Conservation (phyloP, 2,888 invertebrate genomes). For the Leucozona laternaria region DNA sequence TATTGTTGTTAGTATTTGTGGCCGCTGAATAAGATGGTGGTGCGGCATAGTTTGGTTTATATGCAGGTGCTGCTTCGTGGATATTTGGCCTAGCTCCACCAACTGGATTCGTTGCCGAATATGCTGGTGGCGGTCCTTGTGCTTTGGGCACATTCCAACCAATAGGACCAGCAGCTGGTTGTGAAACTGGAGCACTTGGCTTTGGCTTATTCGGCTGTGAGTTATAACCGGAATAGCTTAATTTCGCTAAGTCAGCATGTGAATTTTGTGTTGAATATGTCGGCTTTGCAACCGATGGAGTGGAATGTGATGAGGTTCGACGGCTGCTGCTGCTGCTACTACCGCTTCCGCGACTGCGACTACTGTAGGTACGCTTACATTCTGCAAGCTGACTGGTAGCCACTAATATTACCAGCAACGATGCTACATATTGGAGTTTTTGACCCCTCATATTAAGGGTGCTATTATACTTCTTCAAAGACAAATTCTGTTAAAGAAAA, state of each 20-base stretch:
- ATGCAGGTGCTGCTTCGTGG: conserved; percentile 81
- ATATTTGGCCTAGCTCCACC: conserved; percentile 81
- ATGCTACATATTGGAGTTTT: conserved; percentile 61
- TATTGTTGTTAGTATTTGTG: conserved; percentile 68
- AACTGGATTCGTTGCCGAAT: conserved; percentile 80
- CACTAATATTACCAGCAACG: conserved; percentile 60
- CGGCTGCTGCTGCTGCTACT: conserved; percentile 76
- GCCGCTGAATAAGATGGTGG: conserved; percentile 80
- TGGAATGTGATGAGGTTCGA: conserved; percentile 58
- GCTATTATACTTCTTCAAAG: neutral
- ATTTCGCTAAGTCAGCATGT: conserved; percentile 81
- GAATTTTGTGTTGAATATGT: conserved; percentile 80
- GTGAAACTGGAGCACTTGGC: conserved; percentile 75
- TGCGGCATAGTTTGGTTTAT: conserved; percentile 79
- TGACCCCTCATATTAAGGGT: conserved; percentile 64
- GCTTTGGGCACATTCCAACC: conserved; percentile 82
- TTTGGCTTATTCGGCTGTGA: conserved; percentile 82
- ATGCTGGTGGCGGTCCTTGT: conserved; percentile 82
- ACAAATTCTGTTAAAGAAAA: conserved; percentile 24
- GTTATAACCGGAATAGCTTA: conserved; percentile 82
- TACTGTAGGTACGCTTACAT: conserved; percentile 79
- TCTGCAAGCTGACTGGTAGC: conserved; percentile 77
- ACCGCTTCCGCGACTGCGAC: conserved; percentile 79
- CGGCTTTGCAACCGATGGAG: conserved; percentile 81
- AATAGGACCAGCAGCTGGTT: conserved; percentile 78